Evolutionary conservation across 2,113 vertebrate species (phyloP).

Genomic region (Elephas maximus): DNA sequence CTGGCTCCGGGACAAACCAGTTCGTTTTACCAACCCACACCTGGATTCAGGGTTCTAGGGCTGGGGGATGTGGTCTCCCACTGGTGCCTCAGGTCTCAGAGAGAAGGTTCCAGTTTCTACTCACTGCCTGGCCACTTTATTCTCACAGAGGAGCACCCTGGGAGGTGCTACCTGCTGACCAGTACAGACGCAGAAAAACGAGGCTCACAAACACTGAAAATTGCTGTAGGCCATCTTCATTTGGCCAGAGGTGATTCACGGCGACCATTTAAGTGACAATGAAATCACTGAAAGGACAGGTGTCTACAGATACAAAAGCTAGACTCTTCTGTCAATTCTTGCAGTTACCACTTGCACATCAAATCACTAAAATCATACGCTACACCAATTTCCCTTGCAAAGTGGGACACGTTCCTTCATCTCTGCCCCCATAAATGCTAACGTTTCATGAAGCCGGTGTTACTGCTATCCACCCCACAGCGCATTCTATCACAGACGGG

Average conservation of each 20-base stretch:
- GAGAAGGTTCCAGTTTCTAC: fast-evolving
- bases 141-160: not conserved
- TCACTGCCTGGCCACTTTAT: fast-evolving
- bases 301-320: not conserved
- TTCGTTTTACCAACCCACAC: not conserved
- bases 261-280: too few species aligned
- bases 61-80: not conserved
- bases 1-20: not conserved
- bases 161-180: fast-evolving
- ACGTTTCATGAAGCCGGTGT: fast-evolving
- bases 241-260: fast-evolving
- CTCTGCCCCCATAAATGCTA: not conserved
- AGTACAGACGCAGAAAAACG: not conserved
- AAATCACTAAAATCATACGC: too few species aligned
- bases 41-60: fast-evolving
- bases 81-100: fast-evolving
- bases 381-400: fast-evolving
- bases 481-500: fast-evolving
- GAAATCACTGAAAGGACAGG: not conserved
- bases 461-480: fast-evolving
- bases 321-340: not conserved
- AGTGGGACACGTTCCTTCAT: fast-evolving
- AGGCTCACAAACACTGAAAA: not conserved
- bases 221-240: fast-evolving
- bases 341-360: not conserved